Percentiles rank a stretch among this genome's conserved stretches.
Conservation (phyloP, 2,888 invertebrate species). For the Leistus spinibarbis region DNA sequence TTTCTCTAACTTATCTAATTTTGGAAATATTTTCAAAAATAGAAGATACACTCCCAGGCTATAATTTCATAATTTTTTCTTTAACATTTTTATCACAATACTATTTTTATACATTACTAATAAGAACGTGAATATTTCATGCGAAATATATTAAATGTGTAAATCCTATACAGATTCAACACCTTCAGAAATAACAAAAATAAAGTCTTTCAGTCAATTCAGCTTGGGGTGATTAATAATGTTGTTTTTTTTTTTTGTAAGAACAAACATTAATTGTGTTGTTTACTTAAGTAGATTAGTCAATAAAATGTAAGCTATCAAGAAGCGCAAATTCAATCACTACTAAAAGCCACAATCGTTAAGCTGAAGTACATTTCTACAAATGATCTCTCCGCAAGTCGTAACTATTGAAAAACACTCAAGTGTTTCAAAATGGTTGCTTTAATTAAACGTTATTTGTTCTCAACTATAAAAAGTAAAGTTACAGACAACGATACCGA, state of each 20-base stretch:
- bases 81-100: no score
- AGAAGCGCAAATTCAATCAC: not conserved
- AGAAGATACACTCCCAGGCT: no score
- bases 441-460: not conserved
- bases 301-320: not conserved
- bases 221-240: not conserved
- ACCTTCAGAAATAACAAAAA: no score
- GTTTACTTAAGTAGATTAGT: not conserved
- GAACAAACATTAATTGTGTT: not conserved
- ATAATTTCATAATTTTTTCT: no score
- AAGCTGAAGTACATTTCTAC: not conserved
- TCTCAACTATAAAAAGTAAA: not conserved
- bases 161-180: no score
- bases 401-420: not conserved
- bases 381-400: not conserved
- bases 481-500: not conserved
- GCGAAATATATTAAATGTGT: no score
- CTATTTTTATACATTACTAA: no score
- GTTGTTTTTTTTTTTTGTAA: not conserved
- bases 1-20: no score
- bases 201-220: no score
- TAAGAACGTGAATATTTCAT: no score
- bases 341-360: not conserved
- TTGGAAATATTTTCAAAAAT: no score
- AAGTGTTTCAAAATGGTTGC: not conserved